Evolutionary conservation across 2,888 invertebrate species (phyloP).

Genomic region (Folsomia candida): DNA sequence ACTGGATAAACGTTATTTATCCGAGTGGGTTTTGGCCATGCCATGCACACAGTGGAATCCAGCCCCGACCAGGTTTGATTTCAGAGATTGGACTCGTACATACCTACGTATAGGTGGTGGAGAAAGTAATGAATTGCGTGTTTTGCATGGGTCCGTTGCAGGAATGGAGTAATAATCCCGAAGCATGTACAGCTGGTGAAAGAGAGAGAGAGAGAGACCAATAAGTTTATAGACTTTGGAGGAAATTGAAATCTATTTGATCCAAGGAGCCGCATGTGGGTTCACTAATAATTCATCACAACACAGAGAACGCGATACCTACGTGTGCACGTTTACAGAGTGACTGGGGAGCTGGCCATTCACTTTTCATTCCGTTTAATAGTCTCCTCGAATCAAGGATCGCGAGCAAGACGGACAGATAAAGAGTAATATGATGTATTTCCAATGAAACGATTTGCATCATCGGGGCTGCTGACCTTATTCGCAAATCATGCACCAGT

Average conservation of each 20-base stretch:
- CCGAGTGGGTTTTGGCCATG: background rate
- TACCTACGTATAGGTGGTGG: no score
- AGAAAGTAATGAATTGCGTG: background rate
- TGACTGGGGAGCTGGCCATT: no score
- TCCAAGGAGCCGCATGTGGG: background rate
- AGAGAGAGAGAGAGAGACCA: no score
- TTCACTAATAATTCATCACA: background rate
- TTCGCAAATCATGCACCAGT: no score
- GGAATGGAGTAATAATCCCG: background rate
- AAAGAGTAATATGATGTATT: no score
- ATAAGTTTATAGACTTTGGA: no score
- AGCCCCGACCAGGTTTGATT: background rate
- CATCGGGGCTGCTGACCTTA: no score
- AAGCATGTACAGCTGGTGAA: no score
- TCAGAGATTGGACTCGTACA: background rate
- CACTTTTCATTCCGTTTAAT: no score
- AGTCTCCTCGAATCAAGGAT: no score
- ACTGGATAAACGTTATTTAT: background rate
- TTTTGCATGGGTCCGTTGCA: background rate
- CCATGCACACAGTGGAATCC: background rate
- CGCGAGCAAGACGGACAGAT: no score
- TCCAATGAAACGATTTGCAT: no score
- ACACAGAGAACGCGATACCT: background rate
- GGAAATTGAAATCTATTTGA: conserved; percentile 5
- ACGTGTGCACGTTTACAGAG: background rate